phyloP scores from a whole-genome alignment of 2,888 invertebrate genomes.

The Pyrgus malvae region DNA sequence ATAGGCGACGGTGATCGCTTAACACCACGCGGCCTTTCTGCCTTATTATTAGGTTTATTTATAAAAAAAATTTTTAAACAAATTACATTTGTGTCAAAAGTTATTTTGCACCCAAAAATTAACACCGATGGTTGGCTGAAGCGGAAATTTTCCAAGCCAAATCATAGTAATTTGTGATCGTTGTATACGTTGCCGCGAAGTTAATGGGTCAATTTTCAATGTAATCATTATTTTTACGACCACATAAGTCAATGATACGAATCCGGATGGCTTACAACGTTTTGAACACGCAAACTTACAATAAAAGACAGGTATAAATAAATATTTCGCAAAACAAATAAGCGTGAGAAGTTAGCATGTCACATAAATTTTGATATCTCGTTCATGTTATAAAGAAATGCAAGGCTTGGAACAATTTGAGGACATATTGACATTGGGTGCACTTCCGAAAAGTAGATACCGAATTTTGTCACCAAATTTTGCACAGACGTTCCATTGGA shows the following conservation, averaged over 20 bases:
- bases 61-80: too few relatives aligned
- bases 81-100: neutral
- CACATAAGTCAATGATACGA: slow-evolving; percentile 29
- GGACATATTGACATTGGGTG: too few relatives aligned
- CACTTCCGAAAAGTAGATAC: too few relatives aligned
- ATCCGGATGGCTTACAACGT: slow-evolving; percentile 10
- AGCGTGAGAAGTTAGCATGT: too few relatives aligned
- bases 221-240: slow-evolving; percentile 29
- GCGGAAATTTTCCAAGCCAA: slow-evolving; percentile 4
- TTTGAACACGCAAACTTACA: slow-evolving; percentile 14
- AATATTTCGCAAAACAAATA: slow-evolving; percentile 1
- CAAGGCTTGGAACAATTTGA: too few relatives aligned
- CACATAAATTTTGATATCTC: too few relatives aligned
- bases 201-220: slow-evolving; percentile 30
- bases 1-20: too few relatives aligned
- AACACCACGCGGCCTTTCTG: too few relatives aligned
- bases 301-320: slow-evolving; percentile 11
- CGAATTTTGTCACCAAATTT: too few relatives aligned
- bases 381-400: too few relatives aligned
- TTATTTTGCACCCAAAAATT: neutral
- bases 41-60: too few relatives aligned
- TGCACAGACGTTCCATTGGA: too few relatives aligned
- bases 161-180: slow-evolving; percentile 11
- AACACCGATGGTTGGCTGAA: neutral
- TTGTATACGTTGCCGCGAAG: neutral